Percentiles rank a stretch among this genome's conserved stretches.
phyloP scores from a whole-genome alignment of 92 coral and sea anemone genomes.

The Siderastrea radians region DNA sequence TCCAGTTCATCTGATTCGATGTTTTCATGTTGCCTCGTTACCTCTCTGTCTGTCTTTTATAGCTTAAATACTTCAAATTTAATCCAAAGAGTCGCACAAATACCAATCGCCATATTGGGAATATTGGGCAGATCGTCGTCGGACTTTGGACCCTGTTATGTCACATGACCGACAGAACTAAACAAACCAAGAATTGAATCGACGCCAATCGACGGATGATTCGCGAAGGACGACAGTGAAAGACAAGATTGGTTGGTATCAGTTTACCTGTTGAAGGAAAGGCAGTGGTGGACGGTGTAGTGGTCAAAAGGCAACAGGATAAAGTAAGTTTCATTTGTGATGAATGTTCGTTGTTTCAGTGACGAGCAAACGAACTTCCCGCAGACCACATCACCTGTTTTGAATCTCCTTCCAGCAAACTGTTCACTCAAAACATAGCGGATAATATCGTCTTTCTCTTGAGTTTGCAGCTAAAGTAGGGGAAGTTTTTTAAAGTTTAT shows the following conservation, averaged over 20 bases:
- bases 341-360: neutral
- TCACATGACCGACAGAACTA: conserved; percentile 23
- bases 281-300: neutral
- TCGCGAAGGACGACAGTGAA: neutral
- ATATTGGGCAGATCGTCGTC: neutral
- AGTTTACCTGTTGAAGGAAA: neutral
- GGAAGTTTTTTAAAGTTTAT: neutral
- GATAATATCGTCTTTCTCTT: neutral
- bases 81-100: neutral
- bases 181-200: neutral
- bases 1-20: neutral
- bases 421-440: neutral
- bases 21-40: neutral
- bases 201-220: too few relatives aligned
- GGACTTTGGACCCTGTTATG: conserved; percentile 36
- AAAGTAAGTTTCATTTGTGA: conserved; percentile 2
- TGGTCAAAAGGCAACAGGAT: neutral
- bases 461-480: neutral
- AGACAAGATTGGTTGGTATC: neutral
- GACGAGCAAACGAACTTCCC: neutral
- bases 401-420: neutral
- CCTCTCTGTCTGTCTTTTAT: neutral
- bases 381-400: neutral
- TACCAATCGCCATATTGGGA: neutral
- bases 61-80: neutral